Base-by-base conservation (phyloP, 1,140 invertebrate genomes). In the Meloidogyne exigua region DNA sequence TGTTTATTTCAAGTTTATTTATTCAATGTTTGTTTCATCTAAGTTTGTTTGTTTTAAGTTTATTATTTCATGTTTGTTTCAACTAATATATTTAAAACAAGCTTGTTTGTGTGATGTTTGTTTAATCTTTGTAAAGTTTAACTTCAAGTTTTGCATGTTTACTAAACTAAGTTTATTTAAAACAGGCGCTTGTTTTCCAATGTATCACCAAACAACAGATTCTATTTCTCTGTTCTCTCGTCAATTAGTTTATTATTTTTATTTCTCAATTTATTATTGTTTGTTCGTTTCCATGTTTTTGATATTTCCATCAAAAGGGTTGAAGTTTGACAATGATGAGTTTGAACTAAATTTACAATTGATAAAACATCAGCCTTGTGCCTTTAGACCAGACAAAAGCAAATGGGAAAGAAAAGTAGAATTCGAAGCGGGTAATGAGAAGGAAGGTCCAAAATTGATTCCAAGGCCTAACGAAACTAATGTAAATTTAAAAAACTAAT, bases 321-420 rank as follows among this genome's bases (percentile, higher is more conserved):
- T 71, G 39, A 71, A 44, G 15, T 57, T 71, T 21, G 57, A 73
- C 10, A 62, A 85, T 42, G 83, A 87, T 66, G 81, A 87, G 36
- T 73, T 87, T 32, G 82, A 81, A 26, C 57, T 87, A 12, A 75
- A 84, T 57, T 68, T 87, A 39, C 82, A 87, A 62, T 69, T 87
- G 18, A 87, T 87, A 65, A 87, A 87, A 42, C 85, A 87, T 76
- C 84, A 87, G 63, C 79, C 85, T 12, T 87, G 85, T 63, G 66
- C 64, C 36, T 83, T 80, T 79, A 83, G 79, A 66, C 64, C 39
- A 73, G 86, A 74, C n/a, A 85, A 77, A 71, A 71, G 80, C 10
- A 85, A 87, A 77, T 87, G 85, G 85, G 76, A 77, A 21, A 67
- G 81, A 42, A 87, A 87, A 63, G n/a, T 87, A 12, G 86, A 87